Evolutionary conservation across 2,888 invertebrate genomes (phyloP), one percentile per base, ranked within the genome.

Genomic region (Agonopterix heracliana): DNA sequence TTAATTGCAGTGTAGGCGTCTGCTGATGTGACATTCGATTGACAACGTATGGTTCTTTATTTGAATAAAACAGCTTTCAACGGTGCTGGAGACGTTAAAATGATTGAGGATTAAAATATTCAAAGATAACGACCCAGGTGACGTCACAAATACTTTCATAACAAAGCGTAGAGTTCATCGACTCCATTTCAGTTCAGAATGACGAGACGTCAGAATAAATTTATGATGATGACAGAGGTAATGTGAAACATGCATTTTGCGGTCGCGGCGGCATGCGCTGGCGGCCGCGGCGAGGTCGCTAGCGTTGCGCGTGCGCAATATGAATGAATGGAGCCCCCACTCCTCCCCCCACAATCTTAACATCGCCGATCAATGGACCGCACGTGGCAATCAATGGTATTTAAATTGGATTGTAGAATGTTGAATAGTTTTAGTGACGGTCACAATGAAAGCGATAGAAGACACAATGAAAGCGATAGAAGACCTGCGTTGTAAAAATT

Each of bases 361-460:
- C 26, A 26, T 62, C 63, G 61, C 55, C 69, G 68, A 78, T 84
- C 83, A 85, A 81, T 83, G 81, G 77, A 70, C 71, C 67, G 80
- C 81, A 79, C 82, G 83, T 80, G 84, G 79, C 71, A 66, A 68
- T 78, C 68, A 69, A 75, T 74, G 68, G 66, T 65, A 68, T 66
- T 64, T 66, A 64, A 68, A 71, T 75, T 58, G 36, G 46, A 53
- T 49, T 55, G 51, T 57, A 55, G 53, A 53, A 49, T 45, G 49
- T 47, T 57, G n/a, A 38, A n/a, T 5, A 7, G 26, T 26, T 26
- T 26, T 26, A 7, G 26, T 26, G 26, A 38, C n/a, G 5, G 7
- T 26, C 5, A 26, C 26, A 26, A 26, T 7, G 26, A 26, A 26
- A 26, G 26, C 26, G 26, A 26, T 26, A 26, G 26, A 26, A 26